Evolutionary conservation across 2,113 vertebrate species (phyloP).

Genomic region (Seriola quinqueradiata): DNA sequence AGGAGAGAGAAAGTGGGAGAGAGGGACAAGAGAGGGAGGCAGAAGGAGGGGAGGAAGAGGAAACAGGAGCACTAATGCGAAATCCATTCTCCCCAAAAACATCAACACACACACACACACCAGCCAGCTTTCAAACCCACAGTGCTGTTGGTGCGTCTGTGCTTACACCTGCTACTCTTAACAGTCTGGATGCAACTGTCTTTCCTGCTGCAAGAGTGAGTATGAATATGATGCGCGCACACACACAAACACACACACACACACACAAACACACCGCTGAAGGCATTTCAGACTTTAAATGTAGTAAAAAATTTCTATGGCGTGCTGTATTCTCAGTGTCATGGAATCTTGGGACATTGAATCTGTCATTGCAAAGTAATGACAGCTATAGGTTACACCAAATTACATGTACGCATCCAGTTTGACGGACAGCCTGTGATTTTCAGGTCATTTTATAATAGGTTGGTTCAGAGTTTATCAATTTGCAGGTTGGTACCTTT

Average conservation of each 20-base stretch:
- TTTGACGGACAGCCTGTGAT: slow-evolving; percentile 8
- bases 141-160: slow-evolving; percentile 45
- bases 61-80: slow-evolving; percentile 71
- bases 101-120: slow-evolving; percentile 42
- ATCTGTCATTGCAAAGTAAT: slow-evolving; percentile 27
- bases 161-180: slow-evolving; percentile 55
- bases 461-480: slow-evolving; percentile 8
- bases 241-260: not conserved
- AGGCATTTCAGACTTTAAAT: slow-evolving; percentile 29
- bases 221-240: not conserved
- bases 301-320: slow-evolving; percentile 22
- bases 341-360: slow-evolving; percentile 6
- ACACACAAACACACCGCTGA: not conserved
- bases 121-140: slow-evolving; percentile 50
- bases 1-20: slow-evolving; percentile 68
- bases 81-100: slow-evolving; percentile 71
- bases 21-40: slow-evolving; percentile 54
- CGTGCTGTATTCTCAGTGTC: slow-evolving; percentile 17
- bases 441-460: not conserved
- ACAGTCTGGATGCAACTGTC: slow-evolving; percentile 14
- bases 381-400: not conserved
- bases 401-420: slow-evolving; percentile 7
- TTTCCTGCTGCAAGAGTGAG: slow-evolving; percentile 24
- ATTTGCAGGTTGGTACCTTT: not conserved
- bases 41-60: slow-evolving; percentile 63